Percentiles rank a stretch among this genome's conserved stretches.
phyloP scores from a whole-genome alignment of 2,888 invertebrate genomes.

The Catonia carolina region DNA sequence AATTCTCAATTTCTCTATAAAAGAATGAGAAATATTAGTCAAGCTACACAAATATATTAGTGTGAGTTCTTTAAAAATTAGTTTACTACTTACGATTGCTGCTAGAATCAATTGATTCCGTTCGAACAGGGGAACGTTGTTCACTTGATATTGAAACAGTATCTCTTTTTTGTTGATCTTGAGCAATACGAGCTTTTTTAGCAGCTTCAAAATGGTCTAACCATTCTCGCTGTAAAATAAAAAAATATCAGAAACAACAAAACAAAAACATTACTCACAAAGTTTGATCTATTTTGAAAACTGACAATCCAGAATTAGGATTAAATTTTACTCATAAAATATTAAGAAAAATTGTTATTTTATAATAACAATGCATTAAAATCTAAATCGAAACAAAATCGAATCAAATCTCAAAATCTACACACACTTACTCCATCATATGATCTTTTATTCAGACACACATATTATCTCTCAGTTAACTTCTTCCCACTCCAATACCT shows the following conservation, averaged over 20 bases:
- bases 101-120: conserved; percentile 45
- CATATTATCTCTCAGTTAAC: no score
- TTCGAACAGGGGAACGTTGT: conserved; percentile 45
- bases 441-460: no score
- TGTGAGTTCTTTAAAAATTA: no score
- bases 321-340: background rate
- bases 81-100: conserved; percentile 44
- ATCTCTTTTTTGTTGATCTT: conserved; percentile 51
- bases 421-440: no score
- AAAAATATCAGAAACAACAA: background rate
- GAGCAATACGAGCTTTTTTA: conserved; percentile 69
- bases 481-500: no score
- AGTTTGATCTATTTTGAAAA: background rate
- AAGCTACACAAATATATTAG: no score
- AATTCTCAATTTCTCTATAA: no score
- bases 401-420: no score
- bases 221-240: conserved; percentile 70
- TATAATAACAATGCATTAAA: no score
- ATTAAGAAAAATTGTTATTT: no score
- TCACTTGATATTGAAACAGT: conserved; percentile 43
- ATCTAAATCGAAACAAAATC: no score
- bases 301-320: background rate
- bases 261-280: background rate
- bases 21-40: no score
- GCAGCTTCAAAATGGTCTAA: conserved; percentile 85